phyloP scores from a whole-genome alignment of 2,888 invertebrate species.

The Sminthurides aquaticus region DNA sequence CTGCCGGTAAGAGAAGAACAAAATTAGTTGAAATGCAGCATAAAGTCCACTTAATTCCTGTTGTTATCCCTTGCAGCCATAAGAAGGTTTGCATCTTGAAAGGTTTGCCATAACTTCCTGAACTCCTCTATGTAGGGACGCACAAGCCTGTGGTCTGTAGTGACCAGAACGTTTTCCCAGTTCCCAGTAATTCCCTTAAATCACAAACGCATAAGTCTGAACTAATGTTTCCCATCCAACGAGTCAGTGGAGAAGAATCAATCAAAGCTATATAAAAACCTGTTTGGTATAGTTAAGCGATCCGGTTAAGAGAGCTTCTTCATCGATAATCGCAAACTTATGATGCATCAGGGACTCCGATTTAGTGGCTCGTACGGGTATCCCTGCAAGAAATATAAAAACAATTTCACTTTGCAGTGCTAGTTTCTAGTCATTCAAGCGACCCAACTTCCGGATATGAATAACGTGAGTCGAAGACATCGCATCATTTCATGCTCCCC shows the following conservation, averaged over 20 bases:
- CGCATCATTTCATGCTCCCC: too few relatives aligned
- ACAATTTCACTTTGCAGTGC: too few relatives aligned
- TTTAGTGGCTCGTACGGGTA: slow-evolving; percentile 33
- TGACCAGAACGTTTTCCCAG: slow-evolving; percentile 49
- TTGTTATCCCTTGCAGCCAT: neutral
- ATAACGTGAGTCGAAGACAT: too few relatives aligned
- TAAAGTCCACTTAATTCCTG: too few relatives aligned
- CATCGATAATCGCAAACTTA: slow-evolving; percentile 50
- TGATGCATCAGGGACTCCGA: slow-evolving; percentile 50
- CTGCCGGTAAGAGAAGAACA: too few relatives aligned
- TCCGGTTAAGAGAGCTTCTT: slow-evolving; percentile 47
- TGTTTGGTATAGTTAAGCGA: slow-evolving; percentile 52
- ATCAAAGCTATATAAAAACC: too few relatives aligned
- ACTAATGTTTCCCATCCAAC: too few relatives aligned
- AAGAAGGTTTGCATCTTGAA: neutral
- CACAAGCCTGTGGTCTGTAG: slow-evolving; percentile 45
- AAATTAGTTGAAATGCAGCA: too few relatives aligned
- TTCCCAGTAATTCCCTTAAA: slow-evolving; percentile 46
- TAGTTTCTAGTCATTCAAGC: too few relatives aligned
- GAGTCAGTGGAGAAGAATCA: too few relatives aligned
- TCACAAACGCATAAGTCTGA: too few relatives aligned
- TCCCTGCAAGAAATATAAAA: slow-evolving; percentile 15
- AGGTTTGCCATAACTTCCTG: slow-evolving; percentile 24
- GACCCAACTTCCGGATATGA: too few relatives aligned
- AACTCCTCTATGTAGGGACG: slow-evolving; percentile 31